Percentiles rank a stretch among this genome's conserved stretches.
phyloP scores from a whole-genome alignment of 2,113 vertebrate species.

The Lepidothrix coronata region DNA sequence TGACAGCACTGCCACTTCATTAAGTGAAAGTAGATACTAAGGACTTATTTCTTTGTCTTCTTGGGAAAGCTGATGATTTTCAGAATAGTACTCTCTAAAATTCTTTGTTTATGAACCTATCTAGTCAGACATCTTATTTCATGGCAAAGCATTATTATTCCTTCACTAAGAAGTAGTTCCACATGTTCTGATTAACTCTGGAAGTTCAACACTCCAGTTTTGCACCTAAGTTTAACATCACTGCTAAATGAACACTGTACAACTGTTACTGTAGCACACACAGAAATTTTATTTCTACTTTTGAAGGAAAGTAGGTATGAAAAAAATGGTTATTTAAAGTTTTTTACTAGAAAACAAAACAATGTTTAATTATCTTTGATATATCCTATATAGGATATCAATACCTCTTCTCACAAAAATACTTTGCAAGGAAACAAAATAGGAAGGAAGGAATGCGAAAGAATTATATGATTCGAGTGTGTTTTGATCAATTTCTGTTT shows the following conservation, averaged over 20 bases:
- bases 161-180: not conserved
- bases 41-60: not conserved
- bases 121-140: not conserved
- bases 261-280: not conserved
- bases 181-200: not conserved
- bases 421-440: not conserved
- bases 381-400: not conserved
- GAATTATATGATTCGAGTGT: not conserved
- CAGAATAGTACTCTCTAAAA: not conserved
- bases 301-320: not conserved
- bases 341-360: not conserved
- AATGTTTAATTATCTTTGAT: not conserved
- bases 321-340: not conserved
- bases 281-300: not conserved
- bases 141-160: not conserved
- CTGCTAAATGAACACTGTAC: not conserved
- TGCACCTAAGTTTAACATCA: not conserved
- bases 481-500: not conserved
- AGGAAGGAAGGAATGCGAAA: fast-evolving
- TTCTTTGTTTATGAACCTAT: not conserved
- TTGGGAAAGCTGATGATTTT: not conserved
- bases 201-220: not conserved
- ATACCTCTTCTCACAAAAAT: not conserved
- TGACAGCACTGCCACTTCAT: not conserved
- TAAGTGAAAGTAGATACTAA: not conserved